These are phyloP conservation scores for Pseudomugil tenellus DNA, from an alignment of 2,797 vertebrate genomes.

Conservation along the genomic window DNA sequence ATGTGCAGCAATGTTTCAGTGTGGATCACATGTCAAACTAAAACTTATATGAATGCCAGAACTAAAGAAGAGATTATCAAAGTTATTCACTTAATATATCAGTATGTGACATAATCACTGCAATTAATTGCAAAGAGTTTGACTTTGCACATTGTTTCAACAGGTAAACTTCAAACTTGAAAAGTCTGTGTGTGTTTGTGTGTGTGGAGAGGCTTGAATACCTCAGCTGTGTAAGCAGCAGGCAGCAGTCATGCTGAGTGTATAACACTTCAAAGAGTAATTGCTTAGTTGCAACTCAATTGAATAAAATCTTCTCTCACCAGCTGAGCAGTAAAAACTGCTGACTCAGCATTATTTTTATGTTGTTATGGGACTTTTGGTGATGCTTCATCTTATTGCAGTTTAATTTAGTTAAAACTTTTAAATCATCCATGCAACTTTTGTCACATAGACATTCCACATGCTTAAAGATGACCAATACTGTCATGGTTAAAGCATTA, in stretches of 20 bases:
- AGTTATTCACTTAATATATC: neutral
- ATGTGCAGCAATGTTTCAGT: neutral
- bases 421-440: no score
- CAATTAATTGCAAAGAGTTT: neutral
- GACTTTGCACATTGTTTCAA: constrained; percentile 13
- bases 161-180: no score
- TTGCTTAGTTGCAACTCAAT: constrained; percentile 8
- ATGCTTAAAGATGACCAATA: neutral
- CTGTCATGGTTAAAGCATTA: neutral
- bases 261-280: neutral
- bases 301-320: constrained; percentile 21
- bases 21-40: neutral
- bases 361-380: neutral
- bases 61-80: neutral
- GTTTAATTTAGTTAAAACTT: no score
- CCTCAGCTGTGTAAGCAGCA: constrained; percentile 45
- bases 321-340: neutral
- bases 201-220: constrained; percentile 3
- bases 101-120: neutral
- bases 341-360: neutral
- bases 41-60: neutral
- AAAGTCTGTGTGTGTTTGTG: no score
- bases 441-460: no score
- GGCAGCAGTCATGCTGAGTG: constrained; percentile 21
- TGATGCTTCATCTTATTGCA: neutral